phyloP scores from a whole-genome alignment of 2,113 vertebrate species.

The Abramis brama region DNA sequence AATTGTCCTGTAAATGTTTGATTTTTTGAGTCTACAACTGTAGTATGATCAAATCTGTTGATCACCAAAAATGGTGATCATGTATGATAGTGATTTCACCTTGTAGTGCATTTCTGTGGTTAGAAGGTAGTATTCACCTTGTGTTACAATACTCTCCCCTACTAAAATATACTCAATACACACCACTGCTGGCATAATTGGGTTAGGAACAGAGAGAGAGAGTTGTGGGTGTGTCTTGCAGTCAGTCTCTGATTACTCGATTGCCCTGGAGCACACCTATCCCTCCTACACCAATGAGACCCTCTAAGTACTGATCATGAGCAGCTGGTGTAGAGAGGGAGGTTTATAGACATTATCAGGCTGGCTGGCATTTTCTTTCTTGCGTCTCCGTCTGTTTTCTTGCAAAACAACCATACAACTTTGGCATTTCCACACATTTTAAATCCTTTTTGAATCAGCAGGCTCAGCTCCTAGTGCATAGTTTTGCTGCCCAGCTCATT shows the following conservation, averaged over 20 bases:
- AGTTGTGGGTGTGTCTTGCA: constrained; percentile 1
- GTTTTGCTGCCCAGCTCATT: constrained; percentile 21
- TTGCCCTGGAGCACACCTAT: constrained; percentile 31
- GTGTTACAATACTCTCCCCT: not conserved
- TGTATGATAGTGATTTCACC: too few species aligned
- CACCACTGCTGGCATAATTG: not conserved
- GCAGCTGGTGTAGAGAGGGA: constrained; percentile 11
- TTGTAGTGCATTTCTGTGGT: not conserved
- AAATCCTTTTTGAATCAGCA: constrained; percentile 20
- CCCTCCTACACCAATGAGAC: constrained; percentile 5
- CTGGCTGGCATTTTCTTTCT: constrained; percentile 14
- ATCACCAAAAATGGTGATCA: too few species aligned
- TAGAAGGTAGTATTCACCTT: not conserved
- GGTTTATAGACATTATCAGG: constrained; percentile 14
- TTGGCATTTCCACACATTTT: constrained; percentile 21
- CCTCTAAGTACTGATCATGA: constrained; percentile 13
- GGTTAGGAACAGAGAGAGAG: constrained; percentile 1
- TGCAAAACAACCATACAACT: constrained; percentile 26
- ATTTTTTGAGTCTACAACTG: too few species aligned
- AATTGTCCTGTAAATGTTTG: too few species aligned
- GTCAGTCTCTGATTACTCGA: not conserved
- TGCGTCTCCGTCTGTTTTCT: constrained; percentile 11
- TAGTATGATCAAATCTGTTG: too few species aligned
- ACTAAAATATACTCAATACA: not conserved
- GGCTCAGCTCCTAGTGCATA: not conserved